Conservation (phyloP, 2,113 vertebrate genomes). For the Mola mola region DNA sequence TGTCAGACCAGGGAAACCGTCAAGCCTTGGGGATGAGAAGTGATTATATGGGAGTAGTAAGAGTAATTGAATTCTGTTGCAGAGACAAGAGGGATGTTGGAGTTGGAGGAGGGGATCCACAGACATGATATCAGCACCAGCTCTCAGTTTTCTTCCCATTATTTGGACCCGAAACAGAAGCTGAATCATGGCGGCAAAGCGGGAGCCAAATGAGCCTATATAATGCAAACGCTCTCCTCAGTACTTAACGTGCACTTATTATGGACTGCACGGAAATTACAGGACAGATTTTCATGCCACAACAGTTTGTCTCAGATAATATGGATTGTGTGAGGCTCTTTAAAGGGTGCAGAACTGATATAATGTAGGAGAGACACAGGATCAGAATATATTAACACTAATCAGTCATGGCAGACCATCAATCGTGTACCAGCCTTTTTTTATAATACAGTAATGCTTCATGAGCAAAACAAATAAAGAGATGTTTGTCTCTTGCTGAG, state of each 20-base stretch:
- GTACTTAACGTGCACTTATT: too few species aligned
- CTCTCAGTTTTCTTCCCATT: constrained; percentile 13
- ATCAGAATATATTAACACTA: constrained; percentile 14
- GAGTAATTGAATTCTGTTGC: constrained; percentile 78
- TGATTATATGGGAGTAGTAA: constrained; percentile 78
- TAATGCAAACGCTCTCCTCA: neutral
- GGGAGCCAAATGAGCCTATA: neutral
- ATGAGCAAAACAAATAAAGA: neutral
- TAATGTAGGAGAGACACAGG: neutral
- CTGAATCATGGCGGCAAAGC: neutral
- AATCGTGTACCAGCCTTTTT: constrained; percentile 12
- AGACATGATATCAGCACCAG: constrained; percentile 34
- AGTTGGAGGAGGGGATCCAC: neutral
- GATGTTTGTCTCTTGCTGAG: neutral
- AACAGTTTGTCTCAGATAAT: neutral
- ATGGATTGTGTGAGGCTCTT: neutral
- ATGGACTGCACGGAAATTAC: neutral
- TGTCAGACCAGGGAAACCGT: constrained; percentile 71
- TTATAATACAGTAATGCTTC: too few species aligned
- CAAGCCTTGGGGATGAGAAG: constrained; percentile 79
- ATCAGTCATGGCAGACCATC: constrained; percentile 15
- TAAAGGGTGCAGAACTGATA: constrained; percentile 9
- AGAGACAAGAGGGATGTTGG: constrained; percentile 44
- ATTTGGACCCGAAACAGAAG: neutral
- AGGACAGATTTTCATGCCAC: constrained; percentile 20